Conservation (phyloP, 2,797 vertebrate genomes). For the Dryobates pubescens region DNA sequence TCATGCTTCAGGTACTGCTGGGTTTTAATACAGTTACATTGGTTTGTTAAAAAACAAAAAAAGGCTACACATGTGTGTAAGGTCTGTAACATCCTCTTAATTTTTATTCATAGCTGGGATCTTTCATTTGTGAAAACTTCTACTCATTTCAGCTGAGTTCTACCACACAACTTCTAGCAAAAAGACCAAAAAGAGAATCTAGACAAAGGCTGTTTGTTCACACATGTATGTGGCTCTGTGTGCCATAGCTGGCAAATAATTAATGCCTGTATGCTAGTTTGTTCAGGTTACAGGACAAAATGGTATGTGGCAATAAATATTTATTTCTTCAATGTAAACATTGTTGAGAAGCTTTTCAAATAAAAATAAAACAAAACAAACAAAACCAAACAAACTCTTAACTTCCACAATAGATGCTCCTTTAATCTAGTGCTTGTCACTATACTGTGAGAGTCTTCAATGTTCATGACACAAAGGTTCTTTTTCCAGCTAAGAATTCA, state of each 20-base stretch:
- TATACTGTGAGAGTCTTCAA: background rate
- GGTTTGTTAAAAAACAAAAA: background rate
- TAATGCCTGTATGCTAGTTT: background rate
- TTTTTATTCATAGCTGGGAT: background rate
- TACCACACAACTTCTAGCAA: background rate
- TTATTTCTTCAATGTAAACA: background rate
- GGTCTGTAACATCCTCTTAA: background rate
- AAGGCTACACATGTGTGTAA: background rate
- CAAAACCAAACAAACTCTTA: background rate
- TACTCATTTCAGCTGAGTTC: background rate
- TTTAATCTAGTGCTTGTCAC: background rate
- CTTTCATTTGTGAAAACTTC: background rate
- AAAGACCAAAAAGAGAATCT: background rate
- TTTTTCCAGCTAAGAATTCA: constrained; percentile 38
- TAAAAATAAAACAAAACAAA: background rate
- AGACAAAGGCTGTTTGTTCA: background rate
- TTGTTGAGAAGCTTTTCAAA: background rate
- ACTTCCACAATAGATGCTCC: background rate
- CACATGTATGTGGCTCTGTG: fast-evolving
- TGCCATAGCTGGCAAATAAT: background rate
- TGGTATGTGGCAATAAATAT: background rate
- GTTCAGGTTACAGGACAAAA: background rate
- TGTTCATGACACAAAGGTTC: background rate
- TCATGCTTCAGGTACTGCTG: background rate
- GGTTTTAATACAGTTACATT: background rate